Evolutionary conservation across 2,797 vertebrate genomes (phyloP), one percentile per base, ranked within the genome.

Genomic region (Poecilia gillii): DNA sequence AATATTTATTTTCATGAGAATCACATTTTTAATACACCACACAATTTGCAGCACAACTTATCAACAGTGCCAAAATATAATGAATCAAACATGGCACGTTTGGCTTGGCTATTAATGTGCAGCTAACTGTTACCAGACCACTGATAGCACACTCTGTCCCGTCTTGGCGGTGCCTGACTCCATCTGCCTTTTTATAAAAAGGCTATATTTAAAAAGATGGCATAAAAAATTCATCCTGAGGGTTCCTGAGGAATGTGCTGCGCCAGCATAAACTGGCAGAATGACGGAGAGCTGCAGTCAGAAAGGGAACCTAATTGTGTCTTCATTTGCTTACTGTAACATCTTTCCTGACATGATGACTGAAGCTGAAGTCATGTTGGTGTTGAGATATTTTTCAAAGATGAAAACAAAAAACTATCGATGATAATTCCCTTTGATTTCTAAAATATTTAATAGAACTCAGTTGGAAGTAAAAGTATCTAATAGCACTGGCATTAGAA

Each of bases 201-300:
- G 81, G 84, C 83, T 89, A 86, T 89, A 90, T 91, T 90, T 92
- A 89, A 93, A 93, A 88, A 77, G 75, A 91, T 83, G 82, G 79
- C 88, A 88, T 87, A 77, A 77, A 91, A 86, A 72, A 85, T 53
- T 80, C 82, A 91, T 90, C 89, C 83, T 76, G 55, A 64, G 83
- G 84, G 79, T 89, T 86, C 71, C 57, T 33, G 79, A 87, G 77
- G 80, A 88, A 89, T 87, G 83, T 86, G 87, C 85, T 75, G 75
- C 78, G 77, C 81, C 79, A 92, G 88, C 87, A 90, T 81, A 89
- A 87, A 84, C 82, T 88, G 90, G 82, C 86, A 78, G 72, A 72
- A 64, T 87, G 72, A 88, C 62, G 72, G 78, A 84, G 81, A 87
- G 79, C 88, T 84, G 88, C 86, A 87, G 81, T 79, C 70, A 39